phyloP scores from a whole-genome alignment of 1,140 invertebrate genomes.

The Drosophila setifemur region DNA sequence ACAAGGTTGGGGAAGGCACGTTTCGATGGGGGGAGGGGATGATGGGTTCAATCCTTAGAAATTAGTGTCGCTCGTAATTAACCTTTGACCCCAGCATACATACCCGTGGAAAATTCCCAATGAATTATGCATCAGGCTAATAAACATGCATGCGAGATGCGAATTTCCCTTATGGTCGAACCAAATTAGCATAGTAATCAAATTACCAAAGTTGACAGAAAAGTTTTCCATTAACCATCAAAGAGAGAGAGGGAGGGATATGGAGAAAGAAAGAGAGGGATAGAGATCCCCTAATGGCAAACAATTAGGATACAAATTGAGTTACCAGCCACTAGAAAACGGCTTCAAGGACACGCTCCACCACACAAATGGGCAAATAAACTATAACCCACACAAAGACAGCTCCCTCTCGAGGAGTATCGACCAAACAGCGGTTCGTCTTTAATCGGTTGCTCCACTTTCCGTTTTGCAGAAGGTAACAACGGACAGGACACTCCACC shows the following conservation, averaged over 20 bases:
- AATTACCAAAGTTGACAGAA: conserved; percentile 1
- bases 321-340: conserved; percentile 46
- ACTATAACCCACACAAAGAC: conserved; percentile 7
- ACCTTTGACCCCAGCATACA: conserved; percentile 2
- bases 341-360: conserved; percentile 21
- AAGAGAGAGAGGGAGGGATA: too few species aligned
- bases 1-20: conserved; percentile 51
- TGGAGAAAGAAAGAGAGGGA: too few species aligned
- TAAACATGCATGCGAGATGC: neutral
- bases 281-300: conserved; percentile 48
- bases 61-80: conserved; percentile 16
- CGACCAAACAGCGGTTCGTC: conserved; percentile 17
- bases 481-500: conserved; percentile 20
- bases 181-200: conserved; percentile 26
- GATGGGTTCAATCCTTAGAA: conserved; percentile 4
- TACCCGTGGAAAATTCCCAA: neutral
- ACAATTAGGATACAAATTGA: conserved; percentile 66
- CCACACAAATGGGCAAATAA: conserved; percentile 34
- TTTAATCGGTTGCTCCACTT: conserved; percentile 36
- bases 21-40: neutral
- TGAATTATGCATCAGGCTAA: conserved; percentile 3
- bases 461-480: conserved; percentile 27
- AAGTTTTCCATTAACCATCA: conserved; percentile 25
- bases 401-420: conserved; percentile 13
- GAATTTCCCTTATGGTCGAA: neutral